Evolutionary conservation across 2,888 invertebrate species (phyloP).

Genomic region (Monochamus alternatus): DNA sequence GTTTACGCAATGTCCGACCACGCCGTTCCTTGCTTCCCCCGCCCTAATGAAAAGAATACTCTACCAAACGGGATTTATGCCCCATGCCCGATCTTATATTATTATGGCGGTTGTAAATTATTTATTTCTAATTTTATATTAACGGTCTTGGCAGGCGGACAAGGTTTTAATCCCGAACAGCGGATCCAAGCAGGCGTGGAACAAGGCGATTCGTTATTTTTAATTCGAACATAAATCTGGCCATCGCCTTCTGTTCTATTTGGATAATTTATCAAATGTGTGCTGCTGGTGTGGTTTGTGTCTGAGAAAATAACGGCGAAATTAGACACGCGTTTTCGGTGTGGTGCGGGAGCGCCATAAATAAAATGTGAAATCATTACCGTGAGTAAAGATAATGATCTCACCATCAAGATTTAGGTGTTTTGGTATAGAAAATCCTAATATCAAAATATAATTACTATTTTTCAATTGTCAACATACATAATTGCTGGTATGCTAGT

Average conservation of each 20-base stretch:
- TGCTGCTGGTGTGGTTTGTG: neutral
- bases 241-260: neutral
- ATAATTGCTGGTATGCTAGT: too few species aligned
- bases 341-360: neutral
- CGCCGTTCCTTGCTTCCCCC: neutral
- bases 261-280: neutral
- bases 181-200: neutral
- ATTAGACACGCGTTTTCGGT: neutral
- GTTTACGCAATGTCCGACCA: neutral
- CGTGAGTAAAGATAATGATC: too few species aligned
- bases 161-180: conserved; percentile 1
- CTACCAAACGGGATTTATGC: neutral
- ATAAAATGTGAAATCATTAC: neutral
- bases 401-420: too few species aligned
- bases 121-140: conserved; percentile 7
- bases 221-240: neutral
- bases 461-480: too few species aligned
- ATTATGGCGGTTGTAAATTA: neutral
- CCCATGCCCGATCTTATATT: neutral
- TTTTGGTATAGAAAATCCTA: too few species aligned
- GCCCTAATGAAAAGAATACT: neutral
- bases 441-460: too few species aligned
- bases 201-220: neutral
- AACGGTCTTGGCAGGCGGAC: neutral
- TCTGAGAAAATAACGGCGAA: neutral